These are phyloP conservation scores for Ficedula albicollis DNA, from an alignment of 2,797 vertebrate genomes.

Conservation along the genomic window DNA sequence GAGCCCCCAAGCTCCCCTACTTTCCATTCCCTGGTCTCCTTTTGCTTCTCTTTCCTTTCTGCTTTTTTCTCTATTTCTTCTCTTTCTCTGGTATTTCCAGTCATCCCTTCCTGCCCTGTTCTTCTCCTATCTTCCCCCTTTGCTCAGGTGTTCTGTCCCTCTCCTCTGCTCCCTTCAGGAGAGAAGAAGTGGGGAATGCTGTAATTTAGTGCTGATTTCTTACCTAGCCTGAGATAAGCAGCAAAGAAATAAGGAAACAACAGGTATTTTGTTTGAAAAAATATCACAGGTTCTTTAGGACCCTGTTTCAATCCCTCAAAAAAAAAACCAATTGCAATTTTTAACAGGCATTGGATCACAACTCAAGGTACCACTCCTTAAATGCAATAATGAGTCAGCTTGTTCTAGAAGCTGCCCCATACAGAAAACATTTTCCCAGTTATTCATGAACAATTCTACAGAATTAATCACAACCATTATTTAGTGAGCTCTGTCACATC, in stretches of 20 bases:
- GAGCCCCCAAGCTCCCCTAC: fast-evolving
- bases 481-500: background rate
- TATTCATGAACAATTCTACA: background rate
- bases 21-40: background rate
- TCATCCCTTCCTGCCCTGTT: background rate
- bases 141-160: background rate
- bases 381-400: background rate
- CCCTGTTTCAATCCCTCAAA: background rate
- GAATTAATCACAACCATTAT: background rate
- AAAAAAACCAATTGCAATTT: background rate
- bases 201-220: background rate
- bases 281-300: background rate
- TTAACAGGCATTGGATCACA: background rate
- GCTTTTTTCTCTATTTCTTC: background rate
- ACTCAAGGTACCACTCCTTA: background rate
- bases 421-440: background rate
- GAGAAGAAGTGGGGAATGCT: background rate
- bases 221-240: background rate
- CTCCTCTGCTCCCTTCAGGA: background rate
- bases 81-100: background rate
- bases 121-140: background rate
- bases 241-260: background rate
- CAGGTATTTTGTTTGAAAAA: background rate
- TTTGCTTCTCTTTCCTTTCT: background rate
- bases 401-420: background rate